A percentile compares a stretch with the other conserved stretches of the same genome.
Conservation (phyloP, 1,140 invertebrate species). For the Meteorus sp. region DNA sequence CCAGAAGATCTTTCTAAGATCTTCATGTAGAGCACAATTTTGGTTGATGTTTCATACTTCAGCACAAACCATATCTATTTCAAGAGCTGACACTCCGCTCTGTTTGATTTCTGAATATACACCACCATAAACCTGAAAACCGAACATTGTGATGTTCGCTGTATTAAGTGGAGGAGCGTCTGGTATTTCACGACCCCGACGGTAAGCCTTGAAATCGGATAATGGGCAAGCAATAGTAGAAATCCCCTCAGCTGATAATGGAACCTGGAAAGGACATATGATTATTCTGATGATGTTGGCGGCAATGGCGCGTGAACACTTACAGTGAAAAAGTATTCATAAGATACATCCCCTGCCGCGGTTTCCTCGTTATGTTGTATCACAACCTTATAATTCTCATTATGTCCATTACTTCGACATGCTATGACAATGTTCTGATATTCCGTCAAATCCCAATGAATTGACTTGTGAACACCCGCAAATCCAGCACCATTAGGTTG, state of each 20-base stretch:
- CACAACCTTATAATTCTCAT: conserved; percentile 64
- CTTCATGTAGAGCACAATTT: no score
- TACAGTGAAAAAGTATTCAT: conserved; percentile 69
- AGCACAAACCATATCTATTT: conserved; percentile 65
- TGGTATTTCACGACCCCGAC: conserved; percentile 61
- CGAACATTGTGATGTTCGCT: conserved; percentile 65
- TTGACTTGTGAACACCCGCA: conserved; percentile 62
- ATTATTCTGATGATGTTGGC: no score
- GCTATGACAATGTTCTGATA: conserved; percentile 60
- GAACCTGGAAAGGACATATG: conserved; percentile 43
- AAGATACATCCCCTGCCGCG: conserved; percentile 62
- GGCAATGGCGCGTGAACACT: no score
- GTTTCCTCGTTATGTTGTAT: conserved; percentile 63
- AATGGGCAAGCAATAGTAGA: conserved; percentile 59
- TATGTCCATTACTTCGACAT: conserved; percentile 64
- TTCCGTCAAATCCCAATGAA: conserved; percentile 56
- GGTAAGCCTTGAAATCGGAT: conserved; percentile 66
- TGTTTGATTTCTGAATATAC: conserved; percentile 69
- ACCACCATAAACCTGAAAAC: conserved; percentile 71
- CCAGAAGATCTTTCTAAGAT: no score
- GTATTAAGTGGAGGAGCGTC: conserved; percentile 63
- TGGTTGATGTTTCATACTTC: no score
- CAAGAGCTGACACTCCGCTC: conserved; percentile 66
- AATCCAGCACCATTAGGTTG: conserved; percentile 73
- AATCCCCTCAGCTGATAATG: conserved; percentile 61